phyloP scores from a whole-genome alignment of 23 tunicate species.

The Halocynthia aurantium region DNA sequence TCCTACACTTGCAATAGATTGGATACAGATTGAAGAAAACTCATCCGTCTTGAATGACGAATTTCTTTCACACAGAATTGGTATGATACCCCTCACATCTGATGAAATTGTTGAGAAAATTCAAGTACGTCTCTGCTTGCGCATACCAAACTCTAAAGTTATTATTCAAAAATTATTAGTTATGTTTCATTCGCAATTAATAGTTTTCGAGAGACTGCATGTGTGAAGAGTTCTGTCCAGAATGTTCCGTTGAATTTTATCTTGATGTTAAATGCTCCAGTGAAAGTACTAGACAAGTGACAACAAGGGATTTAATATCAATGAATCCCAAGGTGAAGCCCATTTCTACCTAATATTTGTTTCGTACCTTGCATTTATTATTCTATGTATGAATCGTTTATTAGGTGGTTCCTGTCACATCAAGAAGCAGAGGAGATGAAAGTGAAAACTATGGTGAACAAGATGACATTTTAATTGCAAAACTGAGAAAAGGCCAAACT shows the following conservation, averaged over 20 bases:
- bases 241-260: slow-evolving; percentile 91
- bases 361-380: background rate
- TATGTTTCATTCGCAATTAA: background rate
- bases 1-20: slow-evolving; percentile 94
- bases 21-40: slow-evolving; percentile 99
- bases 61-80: slow-evolving; percentile 91
- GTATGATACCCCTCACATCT: slow-evolving; percentile 88
- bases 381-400: background rate
- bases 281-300: slow-evolving; percentile 91
- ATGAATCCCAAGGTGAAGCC: slow-evolving; percentile 65
- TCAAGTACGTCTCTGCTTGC: slow-evolving; percentile 16
- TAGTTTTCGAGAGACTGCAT: slow-evolving; percentile 91
- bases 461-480: slow-evolving; percentile 87
- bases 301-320: slow-evolving; percentile 89
- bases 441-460: slow-evolving; percentile 74
- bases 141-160: too few relatives aligned
- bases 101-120: slow-evolving; percentile 96
- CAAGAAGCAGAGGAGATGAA: slow-evolving; percentile 60
- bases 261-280: slow-evolving; percentile 92
- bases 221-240: slow-evolving; percentile 95
- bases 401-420: slow-evolving; percentile 84
- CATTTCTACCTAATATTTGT: background rate
- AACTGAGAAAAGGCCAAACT: slow-evolving; percentile 95
- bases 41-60: slow-evolving; percentile 95
- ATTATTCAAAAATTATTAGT: too few relatives aligned